Evolutionary conservation across 1,140 invertebrate species (phyloP).

Genomic region (Dolichoris vasculosae): DNA sequence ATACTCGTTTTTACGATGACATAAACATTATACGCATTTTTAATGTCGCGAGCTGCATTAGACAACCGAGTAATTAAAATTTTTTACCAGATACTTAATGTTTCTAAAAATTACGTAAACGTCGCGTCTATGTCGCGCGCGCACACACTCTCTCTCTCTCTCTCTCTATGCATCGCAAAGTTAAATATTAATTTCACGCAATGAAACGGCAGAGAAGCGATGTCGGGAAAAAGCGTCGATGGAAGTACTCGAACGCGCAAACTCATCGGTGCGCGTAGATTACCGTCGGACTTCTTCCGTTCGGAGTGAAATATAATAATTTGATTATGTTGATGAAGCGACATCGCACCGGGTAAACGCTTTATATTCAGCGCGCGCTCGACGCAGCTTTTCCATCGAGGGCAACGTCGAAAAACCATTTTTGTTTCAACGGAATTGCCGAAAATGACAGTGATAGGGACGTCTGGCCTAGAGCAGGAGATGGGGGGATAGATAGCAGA

Average conservation of each 20-base stretch:
- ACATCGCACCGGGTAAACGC: neutral
- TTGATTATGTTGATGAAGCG: neutral
- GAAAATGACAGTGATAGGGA: constrained; percentile 18
- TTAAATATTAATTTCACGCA: neutral
- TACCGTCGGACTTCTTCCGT: neutral
- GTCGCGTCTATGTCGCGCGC: too few species aligned
- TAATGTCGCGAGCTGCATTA: too few species aligned
- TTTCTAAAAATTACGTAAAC: too few species aligned
- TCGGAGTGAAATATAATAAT: neutral
- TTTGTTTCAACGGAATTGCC: neutral
- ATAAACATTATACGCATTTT: too few species aligned
- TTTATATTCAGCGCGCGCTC: neutral
- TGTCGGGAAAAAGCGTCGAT: neutral
- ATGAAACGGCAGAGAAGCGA: neutral
- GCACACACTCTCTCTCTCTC: too few species aligned
- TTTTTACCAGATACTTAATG: too few species aligned
- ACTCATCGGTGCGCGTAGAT: neutral
- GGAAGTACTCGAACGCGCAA: neutral
- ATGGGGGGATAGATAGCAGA: neutral
- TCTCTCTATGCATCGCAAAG: neutral
- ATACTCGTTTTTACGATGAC: too few species aligned
- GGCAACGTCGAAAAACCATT: neutral
- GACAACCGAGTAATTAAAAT: too few species aligned
- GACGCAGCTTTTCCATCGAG: too few species aligned
- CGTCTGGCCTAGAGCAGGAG: neutral